These are phyloP conservation scores for Tolmerus cingulatus DNA, from an alignment of 2,888 invertebrate species.

Conservation along the genomic window DNA sequence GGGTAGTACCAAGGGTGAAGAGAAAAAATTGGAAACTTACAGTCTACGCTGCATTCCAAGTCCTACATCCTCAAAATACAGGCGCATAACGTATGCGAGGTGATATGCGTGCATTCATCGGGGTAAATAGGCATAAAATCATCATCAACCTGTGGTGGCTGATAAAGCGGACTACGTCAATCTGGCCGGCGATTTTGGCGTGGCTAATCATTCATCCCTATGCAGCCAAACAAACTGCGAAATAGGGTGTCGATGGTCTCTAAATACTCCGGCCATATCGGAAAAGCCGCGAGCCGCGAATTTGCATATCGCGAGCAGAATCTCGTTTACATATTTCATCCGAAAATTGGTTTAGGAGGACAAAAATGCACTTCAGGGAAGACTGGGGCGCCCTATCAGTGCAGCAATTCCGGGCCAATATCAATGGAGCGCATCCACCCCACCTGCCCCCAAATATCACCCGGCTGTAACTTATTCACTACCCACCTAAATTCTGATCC, in stretches of 20 bases:
- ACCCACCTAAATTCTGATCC: not conserved
- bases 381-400: not conserved
- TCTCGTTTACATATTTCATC: slow-evolving; percentile 15
- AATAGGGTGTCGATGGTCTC: slow-evolving; percentile 3
- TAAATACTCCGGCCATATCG: slow-evolving; percentile 3
- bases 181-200: not conserved
- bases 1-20: not conserved
- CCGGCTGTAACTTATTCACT: slow-evolving; percentile 7
- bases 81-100: not conserved
- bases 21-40: not conserved
- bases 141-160: not conserved
- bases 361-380: not conserved
- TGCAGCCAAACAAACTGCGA: not conserved
- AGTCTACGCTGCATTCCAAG: not conserved
- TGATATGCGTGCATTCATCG: not conserved
- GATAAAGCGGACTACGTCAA: not conserved
- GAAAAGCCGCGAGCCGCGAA: not conserved
- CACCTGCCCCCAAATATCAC: not conserved
- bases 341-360: slow-evolving; percentile 1
- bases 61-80: not conserved
- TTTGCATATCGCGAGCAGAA: not conserved
- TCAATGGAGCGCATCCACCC: not conserved
- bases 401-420: not conserved
- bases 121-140: not conserved
- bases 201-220: not conserved